phyloP scores from a whole-genome alignment of 2,888 invertebrate species.

The Dicranocentrus wangi region DNA sequence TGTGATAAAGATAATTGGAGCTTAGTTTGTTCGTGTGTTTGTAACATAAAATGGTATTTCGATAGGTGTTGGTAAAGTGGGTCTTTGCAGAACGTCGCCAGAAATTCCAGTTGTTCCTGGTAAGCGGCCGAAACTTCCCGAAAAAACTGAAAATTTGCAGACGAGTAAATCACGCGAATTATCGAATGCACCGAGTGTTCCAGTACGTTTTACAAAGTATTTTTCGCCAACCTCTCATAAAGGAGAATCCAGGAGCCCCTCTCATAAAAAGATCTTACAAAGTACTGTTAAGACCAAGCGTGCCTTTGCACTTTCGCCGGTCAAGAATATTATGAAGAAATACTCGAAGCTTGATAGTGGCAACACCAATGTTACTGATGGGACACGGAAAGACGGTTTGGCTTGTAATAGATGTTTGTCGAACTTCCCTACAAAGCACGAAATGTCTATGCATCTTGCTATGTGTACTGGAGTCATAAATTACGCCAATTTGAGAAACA shows the following conservation, averaged over 20 bases:
- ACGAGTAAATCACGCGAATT: too few relatives aligned
- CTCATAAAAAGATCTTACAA: slow-evolving; percentile 13
- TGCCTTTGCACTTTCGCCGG: slow-evolving; percentile 41
- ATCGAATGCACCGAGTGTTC: too few relatives aligned
- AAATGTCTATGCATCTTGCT: slow-evolving; percentile 67
- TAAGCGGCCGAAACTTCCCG: too few relatives aligned
- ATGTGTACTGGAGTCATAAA: slow-evolving; percentile 66
- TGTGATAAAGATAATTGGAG: too few relatives aligned
- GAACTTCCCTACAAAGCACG: slow-evolving; percentile 64
- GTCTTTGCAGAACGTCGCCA: too few relatives aligned
- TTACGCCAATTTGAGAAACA: slow-evolving; percentile 43
- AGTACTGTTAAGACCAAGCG: slow-evolving; percentile 30
- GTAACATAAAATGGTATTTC: too few relatives aligned
- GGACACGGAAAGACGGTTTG: not conserved
- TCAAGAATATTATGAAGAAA: slow-evolving; percentile 50
- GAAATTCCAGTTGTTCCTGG: not conserved
- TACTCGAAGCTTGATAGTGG: slow-evolving; percentile 21
- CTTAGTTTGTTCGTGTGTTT: too few relatives aligned
- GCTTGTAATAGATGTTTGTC: slow-evolving; percentile 63
- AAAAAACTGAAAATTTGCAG: too few relatives aligned
- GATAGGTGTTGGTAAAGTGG: too few relatives aligned
- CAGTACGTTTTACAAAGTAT: too few relatives aligned
- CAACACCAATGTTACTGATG: not conserved
- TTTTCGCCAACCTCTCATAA: not conserved
- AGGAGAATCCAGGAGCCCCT: slow-evolving; percentile 1